phyloP scores from a whole-genome alignment of 1,140 invertebrate genomes.

The Scylla paramamosain region DNA sequence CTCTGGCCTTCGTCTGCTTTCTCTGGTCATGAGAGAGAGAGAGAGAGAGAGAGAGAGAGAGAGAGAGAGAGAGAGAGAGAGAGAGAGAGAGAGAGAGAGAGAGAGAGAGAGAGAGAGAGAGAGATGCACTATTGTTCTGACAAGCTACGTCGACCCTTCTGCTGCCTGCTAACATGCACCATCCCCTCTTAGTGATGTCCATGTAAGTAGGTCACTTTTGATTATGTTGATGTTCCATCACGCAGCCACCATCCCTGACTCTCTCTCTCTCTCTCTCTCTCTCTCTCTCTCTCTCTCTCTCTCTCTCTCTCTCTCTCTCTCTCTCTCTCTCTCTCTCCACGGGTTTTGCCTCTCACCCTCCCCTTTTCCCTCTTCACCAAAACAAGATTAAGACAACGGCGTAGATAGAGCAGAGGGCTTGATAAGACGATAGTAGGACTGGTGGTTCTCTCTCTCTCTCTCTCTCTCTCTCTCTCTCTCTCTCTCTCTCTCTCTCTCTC shows the following conservation, averaged over 20 bases:
- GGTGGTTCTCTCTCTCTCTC: too few species aligned
- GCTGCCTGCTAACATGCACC: neutral
- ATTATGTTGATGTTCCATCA: neutral
- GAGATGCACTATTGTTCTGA: neutral
- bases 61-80: conserved; percentile 34
- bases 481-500: too few species aligned
- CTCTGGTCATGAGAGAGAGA: neutral
- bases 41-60: conserved; percentile 18
- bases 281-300: neutral
- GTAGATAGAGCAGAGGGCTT: neutral
- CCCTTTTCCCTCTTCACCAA: neutral
- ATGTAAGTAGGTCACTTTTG: neutral
- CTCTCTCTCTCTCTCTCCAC: too few species aligned
- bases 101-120: conserved; percentile 12
- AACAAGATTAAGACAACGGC: neutral
- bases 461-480: too few species aligned
- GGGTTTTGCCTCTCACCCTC: too few species aligned
- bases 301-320: too few species aligned
- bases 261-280: conserved; percentile 3
- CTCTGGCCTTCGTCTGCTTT: neutral
- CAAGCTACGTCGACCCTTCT: neutral
- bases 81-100: conserved; percentile 29
- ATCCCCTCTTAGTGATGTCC: neutral
- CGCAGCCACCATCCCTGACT: neutral
- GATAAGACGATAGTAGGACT: neutral